Base-by-base conservation (phyloP, 2,797 vertebrate genomes). In the Gallinago solitaria region DNA sequence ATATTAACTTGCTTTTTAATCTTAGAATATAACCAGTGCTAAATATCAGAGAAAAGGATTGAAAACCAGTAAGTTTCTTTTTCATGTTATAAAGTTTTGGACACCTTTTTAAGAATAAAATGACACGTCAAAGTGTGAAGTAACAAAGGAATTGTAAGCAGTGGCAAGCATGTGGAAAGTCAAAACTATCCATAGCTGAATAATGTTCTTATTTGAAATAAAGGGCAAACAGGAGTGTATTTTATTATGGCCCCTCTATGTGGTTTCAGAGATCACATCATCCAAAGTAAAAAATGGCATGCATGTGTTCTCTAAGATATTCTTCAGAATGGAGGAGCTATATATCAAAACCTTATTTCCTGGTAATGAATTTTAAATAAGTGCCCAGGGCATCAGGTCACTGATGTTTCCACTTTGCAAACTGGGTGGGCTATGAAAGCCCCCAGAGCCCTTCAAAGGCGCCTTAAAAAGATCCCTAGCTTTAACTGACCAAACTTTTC, bases 381-480 rank as follows among this genome's bases (percentile, higher is more conserved):
- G 95, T 93, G 89, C 96, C 70, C 90, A 95, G 96, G 95, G 96
- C 96, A 95, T 91, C 92, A 92, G 96, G 97, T 97, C 97, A 97
- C 89, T 96, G 96, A 95, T 97, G 90, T 96, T 97, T 98, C 97
- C 95, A 96, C 97, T 98, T 98, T 97, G 87, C 97, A 97, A 95
- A 97, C 95, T 98, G 97, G 97, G 97, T 98, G 97, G 97, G 96
- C 97, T 97, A 87, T 93, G 93, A 97, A 97, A 97, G 94, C 93
- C 95, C 92, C 97, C 93, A 95, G 93, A 96, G 95, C 71, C 97
- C 96, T 98, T 98, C 97, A 98, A 98, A 98, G 95, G 90, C 89
- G 25, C 81, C 95, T 94, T 92, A 98, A 97, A 97, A 95, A 94
- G 91, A 93, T 85, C 87, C 50, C 68, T 28, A 65, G 95, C 90